Evolutionary conservation across 2,797 vertebrate genomes (phyloP).

Genomic region (Anas georgica): DNA sequence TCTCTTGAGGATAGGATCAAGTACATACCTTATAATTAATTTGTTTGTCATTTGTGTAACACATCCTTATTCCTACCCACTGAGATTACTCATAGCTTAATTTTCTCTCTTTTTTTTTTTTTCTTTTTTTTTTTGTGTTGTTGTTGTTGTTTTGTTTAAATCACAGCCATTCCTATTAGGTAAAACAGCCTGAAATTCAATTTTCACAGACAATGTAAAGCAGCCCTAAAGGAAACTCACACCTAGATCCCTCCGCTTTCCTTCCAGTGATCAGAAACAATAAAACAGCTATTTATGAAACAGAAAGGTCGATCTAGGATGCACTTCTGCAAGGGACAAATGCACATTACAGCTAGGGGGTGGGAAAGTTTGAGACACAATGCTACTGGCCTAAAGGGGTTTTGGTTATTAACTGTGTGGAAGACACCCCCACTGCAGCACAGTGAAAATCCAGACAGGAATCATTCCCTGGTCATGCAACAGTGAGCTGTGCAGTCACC

Average conservation of each 20-base stretch:
- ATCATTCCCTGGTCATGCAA: not conserved
- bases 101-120: not conserved
- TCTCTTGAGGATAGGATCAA: not conserved
- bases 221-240: not conserved
- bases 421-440: not conserved
- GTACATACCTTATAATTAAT: constrained; percentile 16
- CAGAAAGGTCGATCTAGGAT: not conserved
- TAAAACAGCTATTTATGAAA: constrained; percentile 7
- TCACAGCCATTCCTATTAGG: not conserved
- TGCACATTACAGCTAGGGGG: not conserved
- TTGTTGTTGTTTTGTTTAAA: not conserved
- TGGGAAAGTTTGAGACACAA: not conserved
- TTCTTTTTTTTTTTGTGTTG: not conserved
- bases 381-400: not conserved
- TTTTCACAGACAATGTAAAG: not conserved
- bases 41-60: not conserved
- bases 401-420: not conserved
- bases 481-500: constrained; percentile 10
- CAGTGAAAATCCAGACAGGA: not conserved
- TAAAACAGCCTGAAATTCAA: not conserved
- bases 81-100: not conserved
- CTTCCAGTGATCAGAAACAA: not conserved
- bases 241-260: not conserved
- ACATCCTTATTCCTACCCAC: not conserved
- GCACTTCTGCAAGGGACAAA: not conserved